Evolutionary conservation across 37 sponge, comb jelly and placozoan genomes (phyloP).

Genomic region (Chondrilla cf. caribensis): DNA sequence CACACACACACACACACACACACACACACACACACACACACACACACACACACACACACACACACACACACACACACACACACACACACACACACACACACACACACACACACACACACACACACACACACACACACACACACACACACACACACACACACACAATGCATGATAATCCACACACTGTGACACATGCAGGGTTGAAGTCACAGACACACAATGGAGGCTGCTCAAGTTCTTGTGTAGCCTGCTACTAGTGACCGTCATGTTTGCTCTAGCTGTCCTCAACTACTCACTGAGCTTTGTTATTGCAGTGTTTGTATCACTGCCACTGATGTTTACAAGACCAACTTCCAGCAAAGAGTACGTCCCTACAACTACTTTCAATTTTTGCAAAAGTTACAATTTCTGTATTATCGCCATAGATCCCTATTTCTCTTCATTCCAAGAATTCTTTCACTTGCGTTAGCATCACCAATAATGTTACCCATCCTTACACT

Average conservation of each 20-base stretch:
- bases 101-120: slow-evolving; percentile 36
- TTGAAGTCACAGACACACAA: neutral
- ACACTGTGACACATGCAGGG: neutral
- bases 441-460: neutral
- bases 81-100: slow-evolving; percentile 25
- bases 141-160: neutral
- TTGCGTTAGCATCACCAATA: neutral
- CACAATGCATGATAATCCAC: too few relatives aligned
- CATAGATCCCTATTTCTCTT: neutral
- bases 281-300: slow-evolving; percentile 52
- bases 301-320: slow-evolving; percentile 9
- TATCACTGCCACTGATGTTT: slow-evolving; percentile 25
- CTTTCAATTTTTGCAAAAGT: too few relatives aligned
- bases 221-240: slow-evolving; percentile 60
- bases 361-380: slow-evolving; percentile 1
- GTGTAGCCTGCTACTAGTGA: slow-evolving; percentile 13
- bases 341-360: neutral
- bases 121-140: slow-evolving; percentile 5
- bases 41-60: slow-evolving; percentile 25
- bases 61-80: neutral
- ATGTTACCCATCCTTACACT: neutral
- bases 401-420: too few relatives aligned
- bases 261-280: slow-evolving; percentile 33
- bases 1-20: slow-evolving; percentile 38
- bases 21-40: slow-evolving; percentile 42